These are phyloP conservation scores for Galerucella pusilla DNA, from an alignment of 2,888 invertebrate species.

Conservation along the genomic window DNA sequence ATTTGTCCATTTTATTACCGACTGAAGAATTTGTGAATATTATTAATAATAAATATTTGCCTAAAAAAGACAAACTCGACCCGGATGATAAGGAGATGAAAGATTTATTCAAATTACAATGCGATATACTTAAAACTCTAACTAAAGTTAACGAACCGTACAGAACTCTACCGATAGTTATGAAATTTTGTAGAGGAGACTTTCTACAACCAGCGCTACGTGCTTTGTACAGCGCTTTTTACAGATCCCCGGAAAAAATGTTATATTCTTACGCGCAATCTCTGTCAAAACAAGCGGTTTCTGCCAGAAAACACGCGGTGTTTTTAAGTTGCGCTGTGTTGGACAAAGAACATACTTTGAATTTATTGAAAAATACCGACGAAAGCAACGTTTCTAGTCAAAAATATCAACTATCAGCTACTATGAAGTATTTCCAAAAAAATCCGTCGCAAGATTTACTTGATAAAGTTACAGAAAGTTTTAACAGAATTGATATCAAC, in stretches of 20 bases:
- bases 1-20: slow-evolving; percentile 38
- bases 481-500: slow-evolving; percentile 42
- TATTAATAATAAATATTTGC: slow-evolving; percentile 41
- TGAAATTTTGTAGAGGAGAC: slow-evolving; percentile 48
- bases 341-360: slow-evolving; percentile 34
- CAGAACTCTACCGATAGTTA: slow-evolving; percentile 41
- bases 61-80: slow-evolving; percentile 45
- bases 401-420: slow-evolving; percentile 45
- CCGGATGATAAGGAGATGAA: slow-evolving; percentile 38
- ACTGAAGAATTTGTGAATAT: slow-evolving; percentile 43
- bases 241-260: slow-evolving; percentile 44
- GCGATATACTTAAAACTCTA: slow-evolving; percentile 36
- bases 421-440: slow-evolving; percentile 47
- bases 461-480: slow-evolving; percentile 38
- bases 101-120: slow-evolving; percentile 43
- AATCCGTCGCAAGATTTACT: slow-evolving; percentile 44
- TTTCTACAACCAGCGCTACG: slow-evolving; percentile 45
- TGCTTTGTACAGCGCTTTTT: slow-evolving; percentile 46
- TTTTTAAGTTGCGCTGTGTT: slow-evolving; percentile 45
- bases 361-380: slow-evolving; percentile 29
- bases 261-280: slow-evolving; percentile 36
- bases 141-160: slow-evolving; percentile 36
- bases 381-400: slow-evolving; percentile 41
- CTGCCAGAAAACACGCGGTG: slow-evolving; percentile 49
- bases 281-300: slow-evolving; percentile 45